Base-by-base conservation (phyloP, 2,113 vertebrate genomes). In the Paracanthobrama guichenoti region DNA sequence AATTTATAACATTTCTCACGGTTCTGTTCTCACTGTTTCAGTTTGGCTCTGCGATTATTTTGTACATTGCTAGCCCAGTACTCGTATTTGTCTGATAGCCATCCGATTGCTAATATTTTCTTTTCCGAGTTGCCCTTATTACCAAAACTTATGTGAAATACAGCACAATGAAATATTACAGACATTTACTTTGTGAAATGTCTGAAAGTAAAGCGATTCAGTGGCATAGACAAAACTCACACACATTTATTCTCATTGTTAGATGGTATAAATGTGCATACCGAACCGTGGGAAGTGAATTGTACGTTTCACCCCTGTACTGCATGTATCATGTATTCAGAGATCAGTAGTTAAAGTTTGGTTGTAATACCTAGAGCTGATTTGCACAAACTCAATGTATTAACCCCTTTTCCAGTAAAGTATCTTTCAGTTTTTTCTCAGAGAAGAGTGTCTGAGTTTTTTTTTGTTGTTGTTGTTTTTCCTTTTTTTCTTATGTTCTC, bases 391-490 rank as follows among this genome's bases (percentile, higher is more conserved):
- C 13, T 9, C 12, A 78, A 50, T 48, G 31, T 22, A 12, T 84
- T 26, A 73, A 28, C 26, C n/a, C 9, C 4, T 46, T 57, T 60
- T 44, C 7, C 14, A 48, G 6, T 22, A 11, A 64, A 64, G 28
- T 42, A 3, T 48, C 48, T 85, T 11, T 22, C 8, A 11, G 4
- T 9, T 31, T 20, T 78, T 14, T 55, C 50, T 79, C 26, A 1
- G 4, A 55, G 57, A 48, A 0, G 10, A 67, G 42, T 78, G 28
- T 87, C 62, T 81, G 81, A 86, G 73, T 12, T 73, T 42, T 26
- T 48, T 80, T 83, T 76, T 81, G 53, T 39, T 77, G 20, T 76
- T 53, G 24, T 67, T 66, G 53, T n/a, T 84, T 53, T 57, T 4
- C 78, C 79, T 72, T 5, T 2, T 80, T 77, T 42, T 2, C 81